These are phyloP conservation scores for Helicoverpa assulta DNA, from an alignment of 2,888 invertebrate species.

Conservation along the genomic window DNA sequence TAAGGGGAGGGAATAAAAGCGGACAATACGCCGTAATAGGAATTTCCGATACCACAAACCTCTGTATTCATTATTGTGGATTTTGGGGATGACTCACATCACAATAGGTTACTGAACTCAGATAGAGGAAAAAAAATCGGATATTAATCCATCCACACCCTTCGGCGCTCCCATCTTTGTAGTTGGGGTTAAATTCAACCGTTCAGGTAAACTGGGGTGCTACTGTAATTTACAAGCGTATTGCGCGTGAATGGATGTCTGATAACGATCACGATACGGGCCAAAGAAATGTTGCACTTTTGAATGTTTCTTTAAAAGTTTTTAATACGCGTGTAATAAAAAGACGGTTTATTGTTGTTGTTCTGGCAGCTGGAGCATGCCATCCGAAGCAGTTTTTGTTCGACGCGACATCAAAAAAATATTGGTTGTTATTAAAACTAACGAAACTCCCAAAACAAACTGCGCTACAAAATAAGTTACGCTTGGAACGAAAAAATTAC, in stretches of 20 bases:
- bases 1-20: slow-evolving; percentile 28
- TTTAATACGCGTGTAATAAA: slow-evolving; percentile 20
- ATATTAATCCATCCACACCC: slow-evolving; percentile 60
- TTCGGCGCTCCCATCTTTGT: slow-evolving; percentile 55
- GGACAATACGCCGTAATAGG: slow-evolving; percentile 52
- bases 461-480: neutral
- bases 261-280: slow-evolving; percentile 33
- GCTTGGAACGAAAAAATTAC: neutral
- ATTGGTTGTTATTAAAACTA: neutral
- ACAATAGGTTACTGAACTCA: slow-evolving; percentile 68
- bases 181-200: slow-evolving; percentile 54
- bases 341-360: slow-evolving; percentile 32
- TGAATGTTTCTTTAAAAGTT: slow-evolving; percentile 27
- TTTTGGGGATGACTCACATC: slow-evolving; percentile 68
- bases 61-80: slow-evolving; percentile 62
- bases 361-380: slow-evolving; percentile 28
- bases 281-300: slow-evolving; percentile 31
- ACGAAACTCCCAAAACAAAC: neutral
- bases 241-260: slow-evolving; percentile 30
- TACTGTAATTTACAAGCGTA: slow-evolving; percentile 50
- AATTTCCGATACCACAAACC: slow-evolving; percentile 58
- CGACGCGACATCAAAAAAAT: slow-evolving; percentile 7
- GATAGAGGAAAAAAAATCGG: slow-evolving; percentile 56
- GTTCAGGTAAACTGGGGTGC: slow-evolving; percentile 61
- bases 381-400: neutral